Percentiles rank a stretch among this genome's conserved stretches.
These are phyloP conservation scores for Barypeithes pellucidus DNA, from an alignment of 2,888 invertebrate genomes.

Conservation along the genomic window DNA sequence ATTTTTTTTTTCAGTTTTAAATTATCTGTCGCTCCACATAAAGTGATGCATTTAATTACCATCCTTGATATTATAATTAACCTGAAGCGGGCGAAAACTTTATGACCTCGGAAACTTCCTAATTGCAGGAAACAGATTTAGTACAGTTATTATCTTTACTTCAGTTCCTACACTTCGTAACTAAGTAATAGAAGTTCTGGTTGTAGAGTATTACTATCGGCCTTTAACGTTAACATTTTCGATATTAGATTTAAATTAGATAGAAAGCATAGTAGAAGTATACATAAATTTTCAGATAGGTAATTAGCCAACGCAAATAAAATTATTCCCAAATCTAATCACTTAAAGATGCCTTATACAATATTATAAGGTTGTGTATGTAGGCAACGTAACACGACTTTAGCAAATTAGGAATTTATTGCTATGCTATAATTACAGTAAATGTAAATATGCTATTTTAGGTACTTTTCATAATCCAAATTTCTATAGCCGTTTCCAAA, in stretches of 20 bases:
- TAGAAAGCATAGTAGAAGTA: too few relatives aligned
- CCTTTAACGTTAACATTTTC: background rate
- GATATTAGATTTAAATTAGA: background rate
- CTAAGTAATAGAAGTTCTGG: slow-evolving; percentile 1
- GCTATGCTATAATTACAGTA: too few relatives aligned
- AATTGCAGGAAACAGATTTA: slow-evolving; percentile 21
- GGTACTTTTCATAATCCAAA: too few relatives aligned
- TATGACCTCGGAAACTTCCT: slow-evolving; percentile 22
- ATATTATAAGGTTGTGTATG: too few relatives aligned
- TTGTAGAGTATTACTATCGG: slow-evolving; percentile 3
- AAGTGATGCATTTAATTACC: background rate
- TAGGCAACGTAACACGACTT: too few relatives aligned
- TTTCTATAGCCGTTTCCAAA: too few relatives aligned
- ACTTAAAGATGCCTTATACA: too few relatives aligned
- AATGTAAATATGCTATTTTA: too few relatives aligned
- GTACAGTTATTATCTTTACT: slow-evolving; percentile 16
- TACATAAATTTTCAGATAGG: too few relatives aligned
- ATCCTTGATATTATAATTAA: slow-evolving; percentile 18
- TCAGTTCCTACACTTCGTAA: slow-evolving; percentile 11
- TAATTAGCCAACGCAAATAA: too few relatives aligned
- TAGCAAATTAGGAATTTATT: too few relatives aligned
- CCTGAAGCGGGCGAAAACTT: slow-evolving; percentile 13
- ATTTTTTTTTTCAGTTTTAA: background rate
- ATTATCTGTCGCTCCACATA: background rate
- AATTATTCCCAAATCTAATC: too few relatives aligned